Evolutionary conservation across 1,140 invertebrate species (phyloP).

Genomic region (Lethrus apterus): DNA sequence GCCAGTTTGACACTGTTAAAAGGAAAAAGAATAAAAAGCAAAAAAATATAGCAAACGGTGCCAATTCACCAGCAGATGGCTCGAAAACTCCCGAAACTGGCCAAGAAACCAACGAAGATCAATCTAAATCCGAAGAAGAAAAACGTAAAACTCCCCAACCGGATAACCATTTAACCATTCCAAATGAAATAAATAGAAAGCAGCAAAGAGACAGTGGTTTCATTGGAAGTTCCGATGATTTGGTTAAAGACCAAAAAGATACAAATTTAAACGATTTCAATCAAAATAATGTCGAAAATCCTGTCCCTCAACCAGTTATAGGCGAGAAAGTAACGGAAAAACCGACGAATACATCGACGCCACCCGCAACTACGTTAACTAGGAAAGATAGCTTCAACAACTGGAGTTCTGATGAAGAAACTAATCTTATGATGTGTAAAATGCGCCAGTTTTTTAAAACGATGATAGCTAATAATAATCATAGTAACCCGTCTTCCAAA

Average conservation of each 20-base stretch:
- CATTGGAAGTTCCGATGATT: conserved; percentile 79
- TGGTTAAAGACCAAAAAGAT: conserved; percentile 57
- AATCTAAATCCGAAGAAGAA: conserved; percentile 46
- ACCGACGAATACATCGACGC: conserved; percentile 24
- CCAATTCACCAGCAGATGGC: conserved; percentile 43
- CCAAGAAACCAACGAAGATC: conserved; percentile 42
- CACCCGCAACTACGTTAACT: conserved; percentile 51
- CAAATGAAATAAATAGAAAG: no score
- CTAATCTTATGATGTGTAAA: conserved; percentile 90
- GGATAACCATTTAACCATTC: no score
- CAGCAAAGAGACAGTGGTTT: conserved; percentile 81
- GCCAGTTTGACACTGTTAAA: conserved; percentile 75
- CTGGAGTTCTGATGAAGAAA: conserved; percentile 89
- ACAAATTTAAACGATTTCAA: conserved; percentile 19
- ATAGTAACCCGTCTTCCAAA: conserved; percentile 38
- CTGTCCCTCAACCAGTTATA: conserved; percentile 34
- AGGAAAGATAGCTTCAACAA: conserved; percentile 87
- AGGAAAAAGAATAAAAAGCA: conserved; percentile 66
- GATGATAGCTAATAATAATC: conserved; percentile 63
- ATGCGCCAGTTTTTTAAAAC: conserved; percentile 88
- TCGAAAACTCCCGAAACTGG: conserved; percentile 27
- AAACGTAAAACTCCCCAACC: conserved; percentile 56
- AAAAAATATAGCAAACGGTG: conserved; percentile 35
- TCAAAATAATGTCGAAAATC: conserved; percentile 45
- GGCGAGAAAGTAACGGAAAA: conserved; percentile 40